Base-by-base conservation (phyloP, 2,888 invertebrate species). In the Ophonus ardosiacus region DNA sequence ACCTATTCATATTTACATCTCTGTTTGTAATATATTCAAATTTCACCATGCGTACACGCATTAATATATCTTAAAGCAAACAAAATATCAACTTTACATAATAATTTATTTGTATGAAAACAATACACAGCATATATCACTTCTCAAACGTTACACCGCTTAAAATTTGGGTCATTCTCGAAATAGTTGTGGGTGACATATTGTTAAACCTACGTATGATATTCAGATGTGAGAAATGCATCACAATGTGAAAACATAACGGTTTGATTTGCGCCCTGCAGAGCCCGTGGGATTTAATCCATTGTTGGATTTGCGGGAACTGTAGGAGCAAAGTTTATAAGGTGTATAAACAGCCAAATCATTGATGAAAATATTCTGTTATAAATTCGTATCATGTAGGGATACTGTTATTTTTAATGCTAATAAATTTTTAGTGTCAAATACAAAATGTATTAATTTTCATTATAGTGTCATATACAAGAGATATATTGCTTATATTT, bases 151-250 rank as follows among this genome's bases (percentile, higher is more conserved):
- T 63, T 63, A 63, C 24, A 24, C 5, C 31, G 24, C 5, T 24
- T 24, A 2, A 15, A 13, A 68, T 68, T 68, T 68, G 31, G 68
- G 68, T 68, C 68, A 68, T 15, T 21, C 21, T 63, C 63, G 5
- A 6, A 13, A 40, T 10, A 71, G 10, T 71, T 18, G 74, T 61
- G 59, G 79, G 59, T 61, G 79, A 61, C 59, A 38, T 31, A 31
- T 57, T 78, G 51, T 78, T 15, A 15, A 15, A n/a, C 59, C 59
- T 59, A 59, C 79, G 59, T 59, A 31, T 61, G 17, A n/a, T 59
- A 80, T 80, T 74, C 71, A 15, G 18, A 74, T 24, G 74, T 18
- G 65, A 17, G 71, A 63, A 63, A 63, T 63, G 63, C 63, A 59
- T 15, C 13, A 65, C 65, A 71, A 40, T 65, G 65, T 31, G 24